Evolutionary conservation across 2,797 vertebrate species (phyloP).

Genomic region (Pelochelys cantorii): DNA sequence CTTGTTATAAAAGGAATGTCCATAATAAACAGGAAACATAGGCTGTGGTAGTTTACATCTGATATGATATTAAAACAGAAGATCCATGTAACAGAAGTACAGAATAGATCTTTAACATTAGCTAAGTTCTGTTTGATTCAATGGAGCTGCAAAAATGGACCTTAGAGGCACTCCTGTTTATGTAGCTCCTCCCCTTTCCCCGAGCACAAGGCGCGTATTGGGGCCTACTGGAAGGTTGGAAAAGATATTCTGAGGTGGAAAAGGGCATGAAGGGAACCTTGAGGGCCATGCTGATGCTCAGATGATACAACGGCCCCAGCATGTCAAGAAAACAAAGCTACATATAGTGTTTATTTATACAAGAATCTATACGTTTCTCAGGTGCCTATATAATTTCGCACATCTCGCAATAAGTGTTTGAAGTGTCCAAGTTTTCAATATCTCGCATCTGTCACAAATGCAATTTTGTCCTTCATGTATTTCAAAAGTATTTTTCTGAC

Average conservation of each 20-base stretch:
- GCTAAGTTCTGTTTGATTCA: neutral
- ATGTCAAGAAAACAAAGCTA: neutral
- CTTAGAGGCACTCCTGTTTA: neutral
- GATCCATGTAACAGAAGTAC: neutral
- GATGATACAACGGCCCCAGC: neutral
- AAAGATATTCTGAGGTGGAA: neutral
- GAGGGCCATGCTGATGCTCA: neutral
- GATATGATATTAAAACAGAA: neutral
- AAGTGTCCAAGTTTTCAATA: neutral
- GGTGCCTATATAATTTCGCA: neutral
- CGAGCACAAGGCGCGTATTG: neutral
- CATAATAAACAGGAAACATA: accelerated
- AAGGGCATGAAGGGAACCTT: neutral
- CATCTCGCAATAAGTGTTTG: neutral
- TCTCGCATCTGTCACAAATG: neutral
- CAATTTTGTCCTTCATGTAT: neutral
- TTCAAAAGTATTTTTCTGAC: neutral
- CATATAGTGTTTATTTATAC: neutral
- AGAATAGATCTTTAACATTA: neutral
- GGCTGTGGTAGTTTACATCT: neutral
- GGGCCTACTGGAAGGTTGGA: neutral
- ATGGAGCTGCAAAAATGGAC: neutral
- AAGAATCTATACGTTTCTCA: neutral
- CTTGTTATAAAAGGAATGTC: neutral
- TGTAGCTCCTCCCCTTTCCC: neutral